Conservation (phyloP, 2,797 vertebrate species). For the Crotalus adamanteus region DNA sequence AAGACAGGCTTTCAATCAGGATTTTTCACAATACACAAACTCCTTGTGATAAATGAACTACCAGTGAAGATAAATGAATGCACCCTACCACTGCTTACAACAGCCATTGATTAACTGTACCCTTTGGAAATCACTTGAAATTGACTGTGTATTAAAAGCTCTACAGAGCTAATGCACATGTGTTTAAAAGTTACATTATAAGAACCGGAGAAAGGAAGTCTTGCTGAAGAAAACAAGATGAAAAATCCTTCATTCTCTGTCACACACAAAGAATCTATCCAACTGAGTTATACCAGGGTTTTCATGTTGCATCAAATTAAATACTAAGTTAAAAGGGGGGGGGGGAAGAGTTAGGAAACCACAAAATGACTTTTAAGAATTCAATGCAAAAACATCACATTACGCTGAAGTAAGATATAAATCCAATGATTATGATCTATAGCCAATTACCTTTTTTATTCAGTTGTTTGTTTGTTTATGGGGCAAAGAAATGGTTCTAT, state of each 20-base stretch:
- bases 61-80: slow-evolving; percentile 35
- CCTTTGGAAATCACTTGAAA: slow-evolving; percentile 39
- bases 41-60: slow-evolving; percentile 31
- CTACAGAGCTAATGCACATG: slow-evolving; percentile 30
- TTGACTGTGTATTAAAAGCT: slow-evolving; percentile 38
- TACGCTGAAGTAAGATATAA: neutral
- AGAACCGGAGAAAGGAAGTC: slow-evolving; percentile 12
- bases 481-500: neutral
- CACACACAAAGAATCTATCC: neutral
- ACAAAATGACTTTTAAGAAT: neutral
- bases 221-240: slow-evolving; percentile 14
- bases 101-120: slow-evolving; percentile 26
- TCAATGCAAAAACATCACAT: neutral
- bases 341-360: neutral
- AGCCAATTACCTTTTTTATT: neutral
- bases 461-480: neutral
- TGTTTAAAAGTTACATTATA: slow-evolving; percentile 43
- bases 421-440: neutral
- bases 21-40: slow-evolving; percentile 38
- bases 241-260: neutral
- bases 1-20: slow-evolving; percentile 29
- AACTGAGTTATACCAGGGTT: neutral
- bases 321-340: neutral
- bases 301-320: neutral
- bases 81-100: slow-evolving; percentile 1